phyloP scores from a whole-genome alignment of 2,888 invertebrate genomes.

The Drosophila siamana region DNA sequence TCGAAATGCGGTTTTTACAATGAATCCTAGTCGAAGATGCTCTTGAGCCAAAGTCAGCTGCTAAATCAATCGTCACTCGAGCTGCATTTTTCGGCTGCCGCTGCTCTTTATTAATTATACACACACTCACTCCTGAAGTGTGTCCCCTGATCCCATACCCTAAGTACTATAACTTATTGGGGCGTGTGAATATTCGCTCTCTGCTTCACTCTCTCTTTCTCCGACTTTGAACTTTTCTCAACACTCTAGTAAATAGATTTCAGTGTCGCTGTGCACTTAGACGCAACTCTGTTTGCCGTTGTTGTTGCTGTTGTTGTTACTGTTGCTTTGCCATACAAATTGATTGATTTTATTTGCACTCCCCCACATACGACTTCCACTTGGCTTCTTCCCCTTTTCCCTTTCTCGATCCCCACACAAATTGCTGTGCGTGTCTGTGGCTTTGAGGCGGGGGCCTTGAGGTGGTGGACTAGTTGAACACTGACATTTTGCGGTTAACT shows the following conservation, averaged over 20 bases:
- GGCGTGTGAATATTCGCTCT: conserved; percentile 32
- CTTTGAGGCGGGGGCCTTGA: conserved; percentile 24
- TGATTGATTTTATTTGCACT: conserved; percentile 82
- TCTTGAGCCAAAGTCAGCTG: conserved; percentile 37
- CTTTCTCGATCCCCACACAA: conserved; percentile 10
- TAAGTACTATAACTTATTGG: conserved; percentile 46
- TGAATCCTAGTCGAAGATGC: conserved; percentile 8
- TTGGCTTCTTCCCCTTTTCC: background rate
- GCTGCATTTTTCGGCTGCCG: conserved; percentile 28
- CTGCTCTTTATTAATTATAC: conserved; percentile 70
- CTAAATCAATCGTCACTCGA: conserved; percentile 77
- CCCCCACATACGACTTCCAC: conserved; percentile 15
- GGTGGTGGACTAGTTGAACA: conserved; percentile 34
- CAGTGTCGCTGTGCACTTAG: conserved; percentile 73
- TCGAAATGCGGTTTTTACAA: conserved; percentile 51
- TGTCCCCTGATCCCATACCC: conserved; percentile 35
- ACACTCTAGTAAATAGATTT: conserved; percentile 78
- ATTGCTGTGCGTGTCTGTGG: conserved; percentile 55
- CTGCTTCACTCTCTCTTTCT: background rate
- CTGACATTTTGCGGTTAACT: conserved; percentile 77
- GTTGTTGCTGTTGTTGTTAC: conserved; percentile 9
- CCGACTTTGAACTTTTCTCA: conserved; percentile 57
- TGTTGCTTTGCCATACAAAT: conserved; percentile 61
- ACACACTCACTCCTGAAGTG: conserved; percentile 29
- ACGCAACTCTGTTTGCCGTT: conserved; percentile 8